phyloP scores from a whole-genome alignment of 2,888 invertebrate genomes.

The Eupeodes latifasciatus region DNA sequence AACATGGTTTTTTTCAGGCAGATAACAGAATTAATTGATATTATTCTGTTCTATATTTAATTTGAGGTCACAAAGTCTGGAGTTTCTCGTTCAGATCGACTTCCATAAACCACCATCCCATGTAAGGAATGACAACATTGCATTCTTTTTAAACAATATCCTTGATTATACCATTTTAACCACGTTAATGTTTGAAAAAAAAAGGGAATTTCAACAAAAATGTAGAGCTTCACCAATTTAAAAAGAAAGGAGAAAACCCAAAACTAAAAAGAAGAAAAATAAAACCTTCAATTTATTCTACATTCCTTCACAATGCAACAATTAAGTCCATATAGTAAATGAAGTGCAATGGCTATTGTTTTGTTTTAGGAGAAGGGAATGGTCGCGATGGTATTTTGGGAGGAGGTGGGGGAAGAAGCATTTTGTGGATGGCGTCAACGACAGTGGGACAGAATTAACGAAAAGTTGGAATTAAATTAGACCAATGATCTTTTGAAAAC shows the following conservation, averaged over 20 bases:
- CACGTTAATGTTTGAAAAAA: conserved; percentile 11
- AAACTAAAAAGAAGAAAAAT: background rate
- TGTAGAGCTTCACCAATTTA: background rate
- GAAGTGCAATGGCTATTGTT: conserved; percentile 62
- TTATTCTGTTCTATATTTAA: background rate
- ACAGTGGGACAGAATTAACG: background rate
- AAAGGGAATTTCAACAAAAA: background rate
- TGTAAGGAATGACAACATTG: conserved; percentile 33
- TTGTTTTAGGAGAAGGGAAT: background rate
- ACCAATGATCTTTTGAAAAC: background rate
- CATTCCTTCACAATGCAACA: conserved; percentile 66
- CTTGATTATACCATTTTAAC: conserved; percentile 31
- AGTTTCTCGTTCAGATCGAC: background rate
- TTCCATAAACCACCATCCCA: conserved; percentile 23
- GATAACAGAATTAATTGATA: no score
- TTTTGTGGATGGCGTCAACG: background rate
- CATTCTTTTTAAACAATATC: conserved; percentile 37
- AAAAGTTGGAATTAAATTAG: background rate
- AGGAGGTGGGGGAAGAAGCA: background rate
- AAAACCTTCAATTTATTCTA: conserved; percentile 45
- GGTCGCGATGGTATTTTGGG: conserved; percentile 1
- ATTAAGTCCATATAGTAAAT: conserved; percentile 61
- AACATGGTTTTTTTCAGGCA: no score
- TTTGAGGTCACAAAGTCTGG: background rate
- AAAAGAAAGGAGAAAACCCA: conserved; percentile 19